These are phyloP conservation scores for Cephus rjabovi DNA, from an alignment of 2,888 invertebrate species.

Conservation along the genomic window DNA sequence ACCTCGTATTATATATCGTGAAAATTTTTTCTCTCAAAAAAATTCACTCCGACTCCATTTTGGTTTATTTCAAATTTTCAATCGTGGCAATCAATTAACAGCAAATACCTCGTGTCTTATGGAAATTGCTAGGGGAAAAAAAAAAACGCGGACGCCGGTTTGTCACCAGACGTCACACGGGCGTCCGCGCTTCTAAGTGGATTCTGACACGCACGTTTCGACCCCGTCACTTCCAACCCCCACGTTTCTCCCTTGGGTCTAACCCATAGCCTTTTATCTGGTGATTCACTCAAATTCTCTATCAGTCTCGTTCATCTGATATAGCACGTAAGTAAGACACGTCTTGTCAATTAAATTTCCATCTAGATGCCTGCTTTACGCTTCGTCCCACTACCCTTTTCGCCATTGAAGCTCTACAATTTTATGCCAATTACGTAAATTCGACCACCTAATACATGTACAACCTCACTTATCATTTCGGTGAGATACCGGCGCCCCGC, in stretches of 20 bases:
- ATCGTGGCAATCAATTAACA: neutral
- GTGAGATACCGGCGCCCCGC: too few species aligned
- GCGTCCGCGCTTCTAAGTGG: conserved; percentile 30
- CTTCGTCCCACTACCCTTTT: neutral
- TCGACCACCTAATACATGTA: neutral
- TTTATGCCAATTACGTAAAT: neutral
- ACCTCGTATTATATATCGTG: neutral
- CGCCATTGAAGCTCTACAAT: neutral
- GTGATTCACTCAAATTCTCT: conserved; percentile 30
- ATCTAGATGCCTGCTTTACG: neutral
- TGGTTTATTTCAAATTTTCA: neutral
- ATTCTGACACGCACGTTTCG: conserved; percentile 35
- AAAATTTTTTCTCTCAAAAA: neutral
- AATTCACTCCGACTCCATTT: neutral
- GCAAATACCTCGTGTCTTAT: neutral
- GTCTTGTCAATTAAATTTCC: neutral
- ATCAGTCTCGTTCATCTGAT: conserved; percentile 11
- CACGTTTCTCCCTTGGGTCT: neutral
- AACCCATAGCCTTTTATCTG: conserved; percentile 10
- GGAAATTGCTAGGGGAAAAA: neutral
- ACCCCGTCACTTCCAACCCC: neutral
- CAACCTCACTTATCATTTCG: neutral
- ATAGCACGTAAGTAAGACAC: neutral
- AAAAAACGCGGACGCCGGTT: neutral
- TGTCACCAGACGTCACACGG: conserved; percentile 3